phyloP scores from a whole-genome alignment of 2,797 vertebrate species.

The Tolypeutes matacus region DNA sequence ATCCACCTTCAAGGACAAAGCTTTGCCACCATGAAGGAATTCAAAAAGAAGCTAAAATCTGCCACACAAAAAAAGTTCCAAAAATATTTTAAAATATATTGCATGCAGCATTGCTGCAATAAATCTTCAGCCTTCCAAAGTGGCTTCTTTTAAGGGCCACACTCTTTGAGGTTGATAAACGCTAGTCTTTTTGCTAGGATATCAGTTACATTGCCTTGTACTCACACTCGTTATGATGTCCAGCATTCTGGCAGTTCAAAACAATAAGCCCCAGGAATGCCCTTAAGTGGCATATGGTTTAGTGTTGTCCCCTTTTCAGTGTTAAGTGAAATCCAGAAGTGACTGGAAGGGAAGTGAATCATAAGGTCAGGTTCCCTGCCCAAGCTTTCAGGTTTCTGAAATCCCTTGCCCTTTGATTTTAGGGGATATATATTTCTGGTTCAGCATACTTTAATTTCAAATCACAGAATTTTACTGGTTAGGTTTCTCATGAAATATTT shows the following conservation, averaged over 20 bases:
- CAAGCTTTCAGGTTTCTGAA: background rate
- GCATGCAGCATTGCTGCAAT: background rate
- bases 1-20: slow-evolving; percentile 20
- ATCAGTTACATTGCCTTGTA: slow-evolving; percentile 27
- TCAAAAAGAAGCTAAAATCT: slow-evolving; percentile 45
- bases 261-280: background rate
- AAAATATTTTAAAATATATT: slow-evolving; percentile 23
- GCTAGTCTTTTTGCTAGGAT: background rate
- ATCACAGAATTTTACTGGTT: background rate
- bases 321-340: background rate
- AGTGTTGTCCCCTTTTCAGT: background rate
- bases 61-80: slow-evolving; percentile 25
- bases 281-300: slow-evolving; percentile 5
- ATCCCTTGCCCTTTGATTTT: slow-evolving; percentile 36
- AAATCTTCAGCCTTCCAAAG: slow-evolving; percentile 5
- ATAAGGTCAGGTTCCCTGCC: background rate
- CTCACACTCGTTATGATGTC: background rate
- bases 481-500: background rate
- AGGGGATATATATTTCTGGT: background rate
- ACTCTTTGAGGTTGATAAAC: slow-evolving; percentile 16
- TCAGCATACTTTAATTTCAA: slow-evolving; percentile 1
- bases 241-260: slow-evolving; percentile 50
- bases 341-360: background rate
- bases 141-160: background rate
- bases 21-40: background rate